These are phyloP conservation scores for Polydrusus cervinus DNA, from an alignment of 2,888 invertebrate genomes.

Conservation along the genomic window DNA sequence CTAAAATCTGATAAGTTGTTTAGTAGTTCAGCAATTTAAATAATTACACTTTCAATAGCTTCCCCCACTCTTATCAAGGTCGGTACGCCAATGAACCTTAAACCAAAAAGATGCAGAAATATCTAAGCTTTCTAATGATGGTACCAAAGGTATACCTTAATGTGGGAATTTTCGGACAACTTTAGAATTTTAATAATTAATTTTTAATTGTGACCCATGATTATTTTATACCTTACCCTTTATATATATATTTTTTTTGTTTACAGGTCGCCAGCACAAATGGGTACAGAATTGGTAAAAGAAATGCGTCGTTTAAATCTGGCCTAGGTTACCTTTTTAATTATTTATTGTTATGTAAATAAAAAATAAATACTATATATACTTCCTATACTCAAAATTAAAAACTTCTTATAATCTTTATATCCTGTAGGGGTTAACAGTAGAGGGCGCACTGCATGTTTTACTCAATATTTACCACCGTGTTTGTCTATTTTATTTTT, in stretches of 20 bases:
- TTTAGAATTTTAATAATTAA: too few species aligned
- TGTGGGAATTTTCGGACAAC: too few species aligned
- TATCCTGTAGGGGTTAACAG: constrained; percentile 5
- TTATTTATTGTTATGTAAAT: constrained; percentile 54
- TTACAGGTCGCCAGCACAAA: constrained; percentile 90
- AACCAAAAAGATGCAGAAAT: too few species aligned
- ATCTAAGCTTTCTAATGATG: too few species aligned
- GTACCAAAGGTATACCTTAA: too few species aligned
- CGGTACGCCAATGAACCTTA: too few species aligned
- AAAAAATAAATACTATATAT: constrained; percentile 39
- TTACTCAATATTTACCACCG: background rate
- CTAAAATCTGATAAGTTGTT: too few species aligned
- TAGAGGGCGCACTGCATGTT: constrained; percentile 10
- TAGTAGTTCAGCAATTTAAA: too few species aligned
- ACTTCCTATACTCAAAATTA: constrained; percentile 33
- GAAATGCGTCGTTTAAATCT: constrained; percentile 88
- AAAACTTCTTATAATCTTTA: constrained; percentile 24
- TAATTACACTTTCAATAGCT: too few species aligned
- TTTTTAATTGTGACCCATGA: too few species aligned
- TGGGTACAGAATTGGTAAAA: constrained; percentile 91
- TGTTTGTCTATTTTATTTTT: background rate
- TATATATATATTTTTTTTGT: constrained; percentile 15
- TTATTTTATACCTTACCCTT: background rate
- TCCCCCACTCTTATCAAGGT: too few species aligned
- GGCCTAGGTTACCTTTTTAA: constrained; percentile 62